Evolutionary conservation across 2,888 invertebrate species (phyloP).

Genomic region (Amiota communis): DNA sequence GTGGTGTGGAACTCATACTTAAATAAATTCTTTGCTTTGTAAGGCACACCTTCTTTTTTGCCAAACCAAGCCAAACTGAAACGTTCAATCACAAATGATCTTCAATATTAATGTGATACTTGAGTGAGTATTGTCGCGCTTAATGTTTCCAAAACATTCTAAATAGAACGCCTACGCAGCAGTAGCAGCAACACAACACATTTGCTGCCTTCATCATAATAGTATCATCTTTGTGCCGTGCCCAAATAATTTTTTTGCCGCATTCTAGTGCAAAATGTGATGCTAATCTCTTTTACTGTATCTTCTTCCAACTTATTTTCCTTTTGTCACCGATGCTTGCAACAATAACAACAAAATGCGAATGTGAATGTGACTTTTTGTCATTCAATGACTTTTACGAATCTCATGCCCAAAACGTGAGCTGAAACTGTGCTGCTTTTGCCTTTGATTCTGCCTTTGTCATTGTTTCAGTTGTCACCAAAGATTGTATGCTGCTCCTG

Average conservation of each 20-base stretch:
- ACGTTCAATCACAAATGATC: slow-evolving; percentile 22
- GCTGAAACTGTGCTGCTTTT: neutral
- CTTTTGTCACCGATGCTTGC: neutral
- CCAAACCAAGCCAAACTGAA: neutral
- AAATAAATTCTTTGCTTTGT: neutral
- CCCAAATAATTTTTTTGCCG: slow-evolving; percentile 22
- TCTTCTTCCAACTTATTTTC: neutral
- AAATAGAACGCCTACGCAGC: slow-evolving; percentile 34
- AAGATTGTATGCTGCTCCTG: neutral
- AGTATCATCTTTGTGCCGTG: slow-evolving; percentile 5
- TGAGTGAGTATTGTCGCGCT: slow-evolving; percentile 20
- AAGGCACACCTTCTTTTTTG: slow-evolving; percentile 30
- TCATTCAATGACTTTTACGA: slow-evolving; percentile 3
- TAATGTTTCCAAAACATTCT: slow-evolving; percentile 23
- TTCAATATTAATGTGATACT: slow-evolving; percentile 24
- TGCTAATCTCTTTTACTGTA: slow-evolving; percentile 19
- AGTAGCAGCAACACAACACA: neutral
- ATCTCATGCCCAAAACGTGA: slow-evolving; percentile 3
- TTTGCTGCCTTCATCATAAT: slow-evolving; percentile 10
- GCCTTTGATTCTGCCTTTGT: neutral
- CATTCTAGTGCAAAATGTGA: slow-evolving; percentile 3
- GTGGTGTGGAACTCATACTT: neutral
- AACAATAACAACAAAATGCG: neutral
- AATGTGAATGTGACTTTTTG: slow-evolving; percentile 14
- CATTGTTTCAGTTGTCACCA: neutral